These are phyloP conservation scores for Galagoides demidoff DNA, from an alignment of 2,797 vertebrate species.

Conservation along the genomic window DNA sequence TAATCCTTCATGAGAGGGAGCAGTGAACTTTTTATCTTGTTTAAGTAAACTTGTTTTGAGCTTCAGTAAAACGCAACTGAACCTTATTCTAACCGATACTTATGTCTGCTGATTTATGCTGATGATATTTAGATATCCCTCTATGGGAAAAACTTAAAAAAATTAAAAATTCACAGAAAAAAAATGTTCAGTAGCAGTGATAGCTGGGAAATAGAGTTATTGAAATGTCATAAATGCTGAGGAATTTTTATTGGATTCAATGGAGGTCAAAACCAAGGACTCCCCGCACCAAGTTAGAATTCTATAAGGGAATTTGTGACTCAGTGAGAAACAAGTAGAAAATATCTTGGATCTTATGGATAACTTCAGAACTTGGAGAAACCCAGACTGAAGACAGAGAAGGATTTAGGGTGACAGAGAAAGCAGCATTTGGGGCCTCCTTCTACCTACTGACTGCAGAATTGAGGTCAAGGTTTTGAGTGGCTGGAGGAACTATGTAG, in stretches of 20 bases:
- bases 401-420: not conserved
- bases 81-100: not conserved
- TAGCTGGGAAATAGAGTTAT: not conserved
- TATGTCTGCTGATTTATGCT: not conserved
- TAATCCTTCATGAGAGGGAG: not conserved
- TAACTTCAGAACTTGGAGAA: not conserved
- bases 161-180: not conserved
- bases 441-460: not conserved
- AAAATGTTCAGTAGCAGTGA: not conserved
- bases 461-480: not conserved
- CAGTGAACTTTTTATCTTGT: not conserved
- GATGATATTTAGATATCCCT: not conserved
- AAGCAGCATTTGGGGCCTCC: not conserved
- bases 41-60: not conserved
- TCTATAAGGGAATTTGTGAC: not conserved
- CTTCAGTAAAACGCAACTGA: not conserved
- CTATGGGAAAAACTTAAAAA: constrained; percentile 14
- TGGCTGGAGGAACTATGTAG: not conserved
- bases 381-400: not conserved
- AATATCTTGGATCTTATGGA: not conserved
- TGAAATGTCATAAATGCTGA: not conserved
- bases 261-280: not conserved
- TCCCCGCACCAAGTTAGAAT: not conserved
- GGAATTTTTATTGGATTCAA: not conserved
- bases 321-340: not conserved